Evolutionary conservation across 1,140 invertebrate species (phyloP).

Genomic region (Trichonephila clavata): DNA sequence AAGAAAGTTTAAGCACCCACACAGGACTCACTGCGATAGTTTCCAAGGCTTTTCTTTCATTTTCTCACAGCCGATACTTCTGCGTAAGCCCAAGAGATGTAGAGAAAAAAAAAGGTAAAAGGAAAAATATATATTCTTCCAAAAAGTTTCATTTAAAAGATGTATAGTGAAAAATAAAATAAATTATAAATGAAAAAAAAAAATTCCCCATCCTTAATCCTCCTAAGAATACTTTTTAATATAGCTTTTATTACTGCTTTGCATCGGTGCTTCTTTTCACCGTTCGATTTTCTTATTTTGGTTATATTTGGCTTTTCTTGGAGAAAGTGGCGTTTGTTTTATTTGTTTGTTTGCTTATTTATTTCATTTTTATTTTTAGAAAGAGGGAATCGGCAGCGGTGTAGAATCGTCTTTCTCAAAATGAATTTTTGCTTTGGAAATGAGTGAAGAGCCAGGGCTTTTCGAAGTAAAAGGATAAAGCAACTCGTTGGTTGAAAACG

Average conservation of each 20-base stretch:
- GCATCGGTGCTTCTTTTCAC: conserved; percentile 39
- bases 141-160: conserved; percentile 68
- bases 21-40: conserved; percentile 28
- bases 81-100: background rate
- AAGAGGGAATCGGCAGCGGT: background rate
- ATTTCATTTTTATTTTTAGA: conserved; percentile 2
- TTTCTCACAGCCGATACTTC: conserved; percentile 38
- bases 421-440: conserved; percentile 56
- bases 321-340: conserved; percentile 26
- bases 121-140: conserved; percentile 21
- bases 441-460: background rate
- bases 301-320: conserved; percentile 38
- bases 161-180: conserved; percentile 66
- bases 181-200: conserved; percentile 30
- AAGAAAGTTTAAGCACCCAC: conserved; percentile 66
- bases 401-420: conserved; percentile 32
- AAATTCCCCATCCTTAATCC: conserved; percentile 30
- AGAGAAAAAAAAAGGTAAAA: conserved; percentile 13
- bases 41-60: conserved; percentile 20
- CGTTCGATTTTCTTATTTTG: conserved; percentile 20
- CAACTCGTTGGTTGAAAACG: background rate
- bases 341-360: background rate
- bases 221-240: conserved; percentile 74
- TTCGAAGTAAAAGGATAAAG: background rate
- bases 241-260: conserved; percentile 70